Evolutionary conservation across 2,113 vertebrate genomes (phyloP).

Genomic region (Python bivittatus): DNA sequence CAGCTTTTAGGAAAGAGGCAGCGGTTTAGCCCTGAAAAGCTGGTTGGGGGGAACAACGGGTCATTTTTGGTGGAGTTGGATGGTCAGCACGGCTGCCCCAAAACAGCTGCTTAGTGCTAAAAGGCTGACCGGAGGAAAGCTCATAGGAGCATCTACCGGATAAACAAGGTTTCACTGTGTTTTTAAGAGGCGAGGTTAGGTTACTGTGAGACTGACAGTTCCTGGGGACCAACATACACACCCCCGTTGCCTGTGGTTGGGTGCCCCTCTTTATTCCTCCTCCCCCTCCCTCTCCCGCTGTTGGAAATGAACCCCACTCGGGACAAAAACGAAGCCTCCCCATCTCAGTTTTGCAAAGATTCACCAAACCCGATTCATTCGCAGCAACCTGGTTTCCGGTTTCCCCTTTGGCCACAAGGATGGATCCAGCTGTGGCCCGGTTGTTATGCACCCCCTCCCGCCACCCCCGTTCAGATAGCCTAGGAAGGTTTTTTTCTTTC

Average conservation of each 20-base stretch:
- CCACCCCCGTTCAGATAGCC: background rate
- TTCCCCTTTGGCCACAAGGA: background rate
- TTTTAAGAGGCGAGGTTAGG: background rate
- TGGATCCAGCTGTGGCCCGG: too few species aligned
- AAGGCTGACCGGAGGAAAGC: background rate
- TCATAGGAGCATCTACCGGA: background rate
- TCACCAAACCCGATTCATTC: background rate
- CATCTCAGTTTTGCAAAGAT: background rate
- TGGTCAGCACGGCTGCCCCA: background rate
- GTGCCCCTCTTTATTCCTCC: background rate
- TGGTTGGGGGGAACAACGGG: background rate
- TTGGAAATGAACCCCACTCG: background rate
- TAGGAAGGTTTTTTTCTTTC: background rate
- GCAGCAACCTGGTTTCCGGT: too few species aligned
- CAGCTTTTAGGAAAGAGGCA: too few species aligned
- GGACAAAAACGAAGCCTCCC: background rate
- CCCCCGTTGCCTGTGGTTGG: background rate
- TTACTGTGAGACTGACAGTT: background rate
- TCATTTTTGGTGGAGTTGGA: background rate
- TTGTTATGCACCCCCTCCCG: background rate
- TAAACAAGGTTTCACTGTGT: background rate
- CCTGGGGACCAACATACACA: background rate
- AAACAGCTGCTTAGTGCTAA: background rate
- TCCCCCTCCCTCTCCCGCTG: too few species aligned
- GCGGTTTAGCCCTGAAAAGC: background rate